A percentile compares a stretch with the other conserved stretches of the same genome.
Evolutionary conservation across 2,113 vertebrate genomes (phyloP).

Genomic region (Leptosomus discolor): DNA sequence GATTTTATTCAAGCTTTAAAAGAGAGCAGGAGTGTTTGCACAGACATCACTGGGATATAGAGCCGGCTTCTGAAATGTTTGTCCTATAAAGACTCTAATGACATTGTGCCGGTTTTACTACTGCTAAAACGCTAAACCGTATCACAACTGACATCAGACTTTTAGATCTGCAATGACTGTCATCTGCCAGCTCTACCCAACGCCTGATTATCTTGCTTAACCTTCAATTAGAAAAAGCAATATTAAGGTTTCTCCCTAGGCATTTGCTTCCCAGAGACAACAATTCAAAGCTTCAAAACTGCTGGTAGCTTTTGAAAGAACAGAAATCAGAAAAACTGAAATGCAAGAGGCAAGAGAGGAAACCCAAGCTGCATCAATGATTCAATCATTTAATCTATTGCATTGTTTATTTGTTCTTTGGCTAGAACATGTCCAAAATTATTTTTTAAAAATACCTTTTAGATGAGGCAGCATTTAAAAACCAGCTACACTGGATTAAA

Average conservation of each 20-base stretch:
- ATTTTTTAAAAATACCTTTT: neutral
- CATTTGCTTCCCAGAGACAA: neutral
- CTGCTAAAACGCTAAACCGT: neutral
- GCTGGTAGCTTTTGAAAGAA: neutral
- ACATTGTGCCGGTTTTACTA: constrained; percentile 8
- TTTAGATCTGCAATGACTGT: neutral
- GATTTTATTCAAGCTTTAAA: constrained; percentile 24
- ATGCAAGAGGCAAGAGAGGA: neutral
- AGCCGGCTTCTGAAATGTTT: neutral
- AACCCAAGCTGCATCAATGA: neutral
- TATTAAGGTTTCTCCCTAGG: neutral
- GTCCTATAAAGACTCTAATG: constrained; percentile 31
- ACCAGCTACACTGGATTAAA: neutral
- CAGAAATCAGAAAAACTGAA: neutral
- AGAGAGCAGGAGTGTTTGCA: constrained; percentile 18
- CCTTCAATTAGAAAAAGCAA: neutral
- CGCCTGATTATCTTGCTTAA: neutral
- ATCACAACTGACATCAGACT: neutral
- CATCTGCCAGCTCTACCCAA: neutral
- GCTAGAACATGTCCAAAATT: neutral
- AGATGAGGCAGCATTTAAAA: neutral
- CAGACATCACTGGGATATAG: neutral
- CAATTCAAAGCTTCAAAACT: neutral
- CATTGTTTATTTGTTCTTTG: neutral
- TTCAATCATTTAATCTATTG: neutral